These are phyloP conservation scores for Tachysurus vachellii DNA, from an alignment of 2,113 vertebrate species.

Conservation along the genomic window DNA sequence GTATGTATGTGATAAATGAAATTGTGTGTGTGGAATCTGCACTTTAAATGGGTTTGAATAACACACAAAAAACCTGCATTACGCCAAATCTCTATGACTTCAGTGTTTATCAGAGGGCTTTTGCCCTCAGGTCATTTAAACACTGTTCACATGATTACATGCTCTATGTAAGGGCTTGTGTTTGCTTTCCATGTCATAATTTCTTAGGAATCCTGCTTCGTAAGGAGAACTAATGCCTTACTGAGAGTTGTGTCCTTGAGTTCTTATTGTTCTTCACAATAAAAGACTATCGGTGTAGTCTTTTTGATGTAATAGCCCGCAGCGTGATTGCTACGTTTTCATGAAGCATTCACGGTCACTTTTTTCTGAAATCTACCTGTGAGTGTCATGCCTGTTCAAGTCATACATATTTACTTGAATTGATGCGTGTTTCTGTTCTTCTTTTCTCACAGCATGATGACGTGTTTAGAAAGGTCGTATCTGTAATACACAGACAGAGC, in stretches of 20 bases:
- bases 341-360: neutral
- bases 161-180: neutral
- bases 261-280: neutral
- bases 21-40: neutral
- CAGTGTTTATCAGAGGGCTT: slow-evolving; percentile 15
- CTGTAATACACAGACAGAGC: neutral
- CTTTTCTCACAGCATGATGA: neutral
- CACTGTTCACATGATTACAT: slow-evolving; percentile 5
- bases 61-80: neutral
- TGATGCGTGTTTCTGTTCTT: neutral
- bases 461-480: neutral
- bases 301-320: neutral
- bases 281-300: too few species aligned
- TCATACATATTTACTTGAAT: neutral
- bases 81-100: neutral
- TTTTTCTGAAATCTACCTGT: neutral
- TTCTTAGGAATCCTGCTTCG: neutral
- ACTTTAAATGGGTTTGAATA: neutral
- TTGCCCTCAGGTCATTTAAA: slow-evolving; percentile 24
- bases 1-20: neutral
- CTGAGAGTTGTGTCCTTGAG: neutral
- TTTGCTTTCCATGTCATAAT: neutral
- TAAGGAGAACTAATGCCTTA: neutral
- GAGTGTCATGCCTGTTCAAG: neutral
- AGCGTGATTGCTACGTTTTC: neutral